Evolutionary conservation across 1,140 invertebrate species (phyloP).

Genomic region (Lepidotrigona ventralis): DNA sequence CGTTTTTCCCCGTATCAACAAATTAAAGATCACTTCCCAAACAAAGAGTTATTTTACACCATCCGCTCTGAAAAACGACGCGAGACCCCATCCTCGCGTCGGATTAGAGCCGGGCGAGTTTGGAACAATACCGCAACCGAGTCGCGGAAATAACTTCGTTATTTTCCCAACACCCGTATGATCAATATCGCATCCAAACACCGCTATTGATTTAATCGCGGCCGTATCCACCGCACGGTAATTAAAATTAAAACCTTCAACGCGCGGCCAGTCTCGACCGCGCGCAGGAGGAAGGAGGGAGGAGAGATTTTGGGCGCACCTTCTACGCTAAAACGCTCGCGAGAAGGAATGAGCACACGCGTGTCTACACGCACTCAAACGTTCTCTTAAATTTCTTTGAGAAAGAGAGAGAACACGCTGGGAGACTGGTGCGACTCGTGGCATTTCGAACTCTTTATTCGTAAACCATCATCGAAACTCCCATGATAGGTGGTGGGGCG

Average conservation of each 20-base stretch:
- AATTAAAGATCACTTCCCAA: too few relatives aligned
- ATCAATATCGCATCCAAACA: conserved; percentile 47
- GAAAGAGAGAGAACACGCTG: background rate
- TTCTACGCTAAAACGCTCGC: background rate
- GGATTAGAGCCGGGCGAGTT: background rate
- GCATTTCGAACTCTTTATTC: conserved; percentile 33
- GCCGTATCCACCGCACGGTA: conserved; percentile 38
- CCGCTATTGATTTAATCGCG: conserved; percentile 53
- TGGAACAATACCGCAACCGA: conserved; percentile 10
- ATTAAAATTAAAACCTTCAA: conserved; percentile 45
- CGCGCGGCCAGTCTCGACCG: background rate
- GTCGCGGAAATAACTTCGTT: conserved; percentile 52
- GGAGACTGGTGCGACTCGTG: background rate
- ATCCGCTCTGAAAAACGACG: too few relatives aligned
- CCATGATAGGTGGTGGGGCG: conserved; percentile 1
- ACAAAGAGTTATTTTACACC: too few relatives aligned
- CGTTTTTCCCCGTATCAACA: too few relatives aligned
- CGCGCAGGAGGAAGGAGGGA: too few relatives aligned
- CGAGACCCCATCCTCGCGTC: background rate
- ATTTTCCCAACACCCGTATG: conserved; percentile 55
- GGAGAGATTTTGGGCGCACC: background rate
- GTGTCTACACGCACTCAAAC: background rate
- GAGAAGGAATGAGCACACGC: background rate
- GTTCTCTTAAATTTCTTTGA: conserved; percentile 24
- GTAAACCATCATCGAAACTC: conserved; percentile 35